Evolutionary conservation across 1,140 invertebrate species (phyloP), one percentile per base, ranked within the genome.

Genomic region (Leptopilina boulardi): DNA sequence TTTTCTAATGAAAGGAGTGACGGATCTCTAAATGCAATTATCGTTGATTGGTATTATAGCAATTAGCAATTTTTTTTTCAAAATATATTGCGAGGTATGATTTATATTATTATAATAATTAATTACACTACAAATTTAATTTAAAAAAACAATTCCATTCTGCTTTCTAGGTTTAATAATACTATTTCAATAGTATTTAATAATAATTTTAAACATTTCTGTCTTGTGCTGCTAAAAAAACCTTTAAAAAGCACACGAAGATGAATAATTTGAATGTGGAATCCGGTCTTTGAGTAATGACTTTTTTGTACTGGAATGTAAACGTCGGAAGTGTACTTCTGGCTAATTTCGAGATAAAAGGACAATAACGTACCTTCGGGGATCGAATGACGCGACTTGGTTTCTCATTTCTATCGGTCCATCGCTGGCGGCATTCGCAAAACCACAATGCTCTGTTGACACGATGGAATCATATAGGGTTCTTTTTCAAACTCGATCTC

Each of bases 1-100:
- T n/a, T 66, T 66, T 66, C 21, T 13, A 66, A 21, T 66, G 23
- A 30, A 66, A 66, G 56, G 56, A 66, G 56, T 66, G 23, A 66
- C 56, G 26, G 56, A 66, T 30, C 56, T 66, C 56, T 30, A n/a
- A 66, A 66, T 66, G 23, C 15, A 66, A 66, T 66, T 66, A 66
- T 56, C 54, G 8, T 19, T 21, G 54, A 19, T 56, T 21, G 13
- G 19, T 56, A n/a, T n/a, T n/a, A n/a, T n/a, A n/a, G n/a, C n/a
- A n/a, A n/a, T n/a, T n/a, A n/a, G n/a, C n/a, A n/a, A n/a, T n/a
- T n/a, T n/a, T n/a, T n/a, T n/a, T n/a, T n/a, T n/a, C n/a, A n/a
- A n/a, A n/a, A n/a, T n/a, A n/a, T n/a, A n/a, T n/a, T n/a, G n/a
- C n/a, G n/a, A n/a, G n/a, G n/a, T n/a, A n/a, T n/a, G n/a, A n/a